phyloP scores from a whole-genome alignment of 1,140 invertebrate genomes.

The Aphidius gifuensis region DNA sequence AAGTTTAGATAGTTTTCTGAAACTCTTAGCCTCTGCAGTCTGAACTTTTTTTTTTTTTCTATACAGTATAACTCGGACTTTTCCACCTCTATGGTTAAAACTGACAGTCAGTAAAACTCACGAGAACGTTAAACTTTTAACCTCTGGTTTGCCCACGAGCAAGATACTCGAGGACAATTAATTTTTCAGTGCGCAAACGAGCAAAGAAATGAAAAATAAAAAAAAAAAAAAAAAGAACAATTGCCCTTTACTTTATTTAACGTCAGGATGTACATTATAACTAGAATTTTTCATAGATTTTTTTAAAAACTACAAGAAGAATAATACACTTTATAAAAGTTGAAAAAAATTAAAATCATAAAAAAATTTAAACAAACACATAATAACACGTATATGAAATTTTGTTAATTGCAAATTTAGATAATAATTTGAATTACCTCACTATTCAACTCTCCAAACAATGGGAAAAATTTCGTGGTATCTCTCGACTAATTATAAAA shows the following conservation, averaged over 20 bases:
- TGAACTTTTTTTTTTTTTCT: constrained; percentile 3
- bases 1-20: not conserved
- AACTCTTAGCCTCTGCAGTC: not conserved
- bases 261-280: too few relatives aligned
- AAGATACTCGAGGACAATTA: constrained; percentile 17
- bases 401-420: too few relatives aligned
- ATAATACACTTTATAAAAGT: too few relatives aligned
- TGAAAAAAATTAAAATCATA: too few relatives aligned
- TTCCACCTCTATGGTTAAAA: not conserved
- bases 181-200: constrained; percentile 1
- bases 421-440: too few relatives aligned
- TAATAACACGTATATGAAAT: too few relatives aligned
- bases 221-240: constrained; percentile 1
- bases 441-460: too few relatives aligned
- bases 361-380: too few relatives aligned
- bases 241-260: not conserved
- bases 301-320: too few relatives aligned
- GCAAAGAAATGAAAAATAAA: constrained; percentile 2
- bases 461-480: too few relatives aligned
- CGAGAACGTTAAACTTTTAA: constrained; percentile 19
- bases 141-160: not conserved
- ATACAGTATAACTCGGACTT: not conserved
- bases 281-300: too few relatives aligned
- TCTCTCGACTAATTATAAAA: too few relatives aligned
- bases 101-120: constrained; percentile 7